A percentile compares a stretch with the other conserved stretches of the same genome.
These are phyloP conservation scores for Cryptoprocta ferox DNA, from an alignment of 2,797 vertebrate species.

Conservation along the genomic window DNA sequence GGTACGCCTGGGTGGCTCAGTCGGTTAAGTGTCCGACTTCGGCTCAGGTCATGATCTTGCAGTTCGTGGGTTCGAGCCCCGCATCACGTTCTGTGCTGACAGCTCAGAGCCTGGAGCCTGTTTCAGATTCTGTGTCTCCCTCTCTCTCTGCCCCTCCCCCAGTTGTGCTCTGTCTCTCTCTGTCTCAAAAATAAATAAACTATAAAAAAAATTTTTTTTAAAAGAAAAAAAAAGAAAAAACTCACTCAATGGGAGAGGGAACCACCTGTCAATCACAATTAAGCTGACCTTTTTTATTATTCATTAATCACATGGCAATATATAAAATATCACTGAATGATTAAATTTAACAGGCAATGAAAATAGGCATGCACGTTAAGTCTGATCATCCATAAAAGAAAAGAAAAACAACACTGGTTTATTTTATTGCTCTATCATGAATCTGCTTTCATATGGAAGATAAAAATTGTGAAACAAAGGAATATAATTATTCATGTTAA, in stretches of 20 bases:
- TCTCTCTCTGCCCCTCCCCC: too few relatives aligned
- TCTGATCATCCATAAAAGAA: constrained; percentile 24
- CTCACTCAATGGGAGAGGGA: neutral
- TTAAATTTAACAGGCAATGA: constrained; percentile 11
- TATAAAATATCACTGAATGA: constrained; percentile 7
- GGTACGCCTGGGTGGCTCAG: too few relatives aligned
- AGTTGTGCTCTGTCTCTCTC: too few relatives aligned
- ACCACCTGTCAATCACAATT: neutral
- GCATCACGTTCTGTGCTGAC: too few relatives aligned
- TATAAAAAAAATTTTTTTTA: too few relatives aligned
- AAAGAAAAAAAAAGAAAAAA: too few relatives aligned
- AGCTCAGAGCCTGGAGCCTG: too few relatives aligned
- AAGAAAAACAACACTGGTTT: constrained; percentile 47
- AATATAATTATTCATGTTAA: neutral
- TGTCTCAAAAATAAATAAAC: too few relatives aligned
- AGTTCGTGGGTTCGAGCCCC: too few relatives aligned
- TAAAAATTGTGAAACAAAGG: neutral
- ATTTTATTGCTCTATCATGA: neutral
- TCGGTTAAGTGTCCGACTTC: too few relatives aligned
- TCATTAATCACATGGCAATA: constrained; percentile 25
- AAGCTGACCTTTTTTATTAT: neutral
- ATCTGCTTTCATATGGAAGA: neutral
- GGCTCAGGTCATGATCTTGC: too few relatives aligned
- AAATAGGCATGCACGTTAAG: constrained; percentile 7
- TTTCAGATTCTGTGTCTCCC: too few relatives aligned